Base-by-base conservation (phyloP, 1,140 invertebrate species). In the Stenopsyche tienmushanensis region DNA sequence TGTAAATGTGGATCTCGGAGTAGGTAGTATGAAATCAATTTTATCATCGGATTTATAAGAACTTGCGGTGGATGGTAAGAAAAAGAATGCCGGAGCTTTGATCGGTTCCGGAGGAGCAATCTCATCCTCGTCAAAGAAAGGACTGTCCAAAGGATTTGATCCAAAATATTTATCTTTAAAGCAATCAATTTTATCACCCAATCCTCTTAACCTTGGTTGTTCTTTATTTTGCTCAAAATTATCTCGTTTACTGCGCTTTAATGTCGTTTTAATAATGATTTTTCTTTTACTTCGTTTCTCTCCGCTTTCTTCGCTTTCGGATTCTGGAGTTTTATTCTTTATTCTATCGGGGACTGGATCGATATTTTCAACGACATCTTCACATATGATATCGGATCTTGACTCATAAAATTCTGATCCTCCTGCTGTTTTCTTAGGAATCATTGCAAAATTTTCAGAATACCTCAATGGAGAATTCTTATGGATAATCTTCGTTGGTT, bases 151-250 rank as follows among this genome's bases (percentile, higher is more conserved):
- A 1, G 89, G 89, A 75, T 90, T 83, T 45, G 82, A 75, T 41
- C 87, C 89, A 72, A 90, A 90, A 77, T 86, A 90, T 78, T 88
- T 89, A 2, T 77, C 77, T 75, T 88, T 89, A 17, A 87, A 85
- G 72, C 89, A 91, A 65, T 88, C 84, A n/a, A 91, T 84, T 77
- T 86, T 87, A 67, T 89, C 85, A 2, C 88, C 88, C 8, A 90
- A 75, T 9, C 84, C 84, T 57, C 71, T 73, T 1, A 81, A 67
- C 41, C 80, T 70, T 10, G 76, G 77, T 65, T 74, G 73, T 52
- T 75, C 65, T 66, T 72, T 72, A 9, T 72, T 65, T 60, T 71
- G 71, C 44, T 74, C 63, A 25, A 63, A 66, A 44, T 64, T 58
- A 20, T 65, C 60, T 50, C 64, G 62, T 23, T 52, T 55, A 26